Evolutionary conservation across 1,140 invertebrate species (phyloP).

Genomic region (Camponotus floridanus): DNA sequence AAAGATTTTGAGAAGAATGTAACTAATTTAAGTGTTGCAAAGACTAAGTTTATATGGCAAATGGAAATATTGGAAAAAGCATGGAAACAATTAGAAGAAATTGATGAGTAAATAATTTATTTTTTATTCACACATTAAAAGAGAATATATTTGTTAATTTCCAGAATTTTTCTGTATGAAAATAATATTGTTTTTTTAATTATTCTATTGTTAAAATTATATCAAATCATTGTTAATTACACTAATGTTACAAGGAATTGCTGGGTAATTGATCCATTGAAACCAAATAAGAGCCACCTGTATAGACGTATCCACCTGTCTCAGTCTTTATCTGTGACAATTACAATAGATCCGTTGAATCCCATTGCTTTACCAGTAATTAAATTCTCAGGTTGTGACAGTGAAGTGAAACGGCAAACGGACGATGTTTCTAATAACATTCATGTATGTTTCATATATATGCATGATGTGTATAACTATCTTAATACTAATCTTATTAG

Average conservation of each 20-base stretch:
- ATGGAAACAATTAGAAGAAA: slow-evolving; percentile 79
- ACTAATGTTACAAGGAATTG: slow-evolving; percentile 76
- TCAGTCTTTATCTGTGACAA: slow-evolving; percentile 79
- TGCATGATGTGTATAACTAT: slow-evolving; percentile 9
- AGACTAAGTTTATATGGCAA: slow-evolving; percentile 73
- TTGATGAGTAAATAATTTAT: slow-evolving; percentile 77
- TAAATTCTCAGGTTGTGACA: slow-evolving; percentile 82
- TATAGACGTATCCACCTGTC: slow-evolving; percentile 82
- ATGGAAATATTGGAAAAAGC: slow-evolving; percentile 74
- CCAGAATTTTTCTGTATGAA: background rate
- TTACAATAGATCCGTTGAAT: slow-evolving; percentile 80
- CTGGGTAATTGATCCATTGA: slow-evolving; percentile 80
- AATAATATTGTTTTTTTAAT: background rate
- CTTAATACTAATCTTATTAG: background rate
- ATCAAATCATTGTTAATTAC: slow-evolving; percentile 1
- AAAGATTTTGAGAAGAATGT: slow-evolving; percentile 70
- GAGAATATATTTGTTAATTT: background rate
- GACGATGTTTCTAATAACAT: slow-evolving; percentile 76
- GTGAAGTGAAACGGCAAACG: slow-evolving; percentile 75
- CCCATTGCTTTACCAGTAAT: slow-evolving; percentile 78
- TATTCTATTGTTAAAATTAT: background rate
- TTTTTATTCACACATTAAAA: background rate
- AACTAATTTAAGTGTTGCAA: slow-evolving; percentile 70
- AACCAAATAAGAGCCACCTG: slow-evolving; percentile 81
- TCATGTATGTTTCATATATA: slow-evolving; percentile 61